phyloP scores from a whole-genome alignment of 2,888 invertebrate genomes.

The Drosophila meridionalis region DNA sequence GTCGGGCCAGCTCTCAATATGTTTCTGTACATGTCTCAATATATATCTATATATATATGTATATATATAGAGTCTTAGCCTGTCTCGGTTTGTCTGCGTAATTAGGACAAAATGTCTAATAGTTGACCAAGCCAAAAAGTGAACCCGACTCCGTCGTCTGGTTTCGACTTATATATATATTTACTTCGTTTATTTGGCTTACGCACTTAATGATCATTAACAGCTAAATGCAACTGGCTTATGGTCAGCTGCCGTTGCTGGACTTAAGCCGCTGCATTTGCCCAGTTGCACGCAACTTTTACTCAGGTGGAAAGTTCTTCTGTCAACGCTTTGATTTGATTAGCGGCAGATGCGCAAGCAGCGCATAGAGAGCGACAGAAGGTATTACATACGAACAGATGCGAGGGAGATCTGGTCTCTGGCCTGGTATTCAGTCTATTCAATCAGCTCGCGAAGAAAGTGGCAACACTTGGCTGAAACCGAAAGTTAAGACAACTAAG shows the following conservation, averaged over 20 bases:
- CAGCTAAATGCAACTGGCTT: slow-evolving; percentile 50
- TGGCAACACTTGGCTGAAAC: slow-evolving; percentile 51
- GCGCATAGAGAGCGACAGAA: neutral
- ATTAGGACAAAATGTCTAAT: slow-evolving; percentile 80
- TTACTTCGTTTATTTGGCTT: slow-evolving; percentile 36
- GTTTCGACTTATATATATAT: slow-evolving; percentile 47
- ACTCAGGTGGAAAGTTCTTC: slow-evolving; percentile 64
- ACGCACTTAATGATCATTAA: slow-evolving; percentile 58
- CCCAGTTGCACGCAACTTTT: slow-evolving; percentile 49
- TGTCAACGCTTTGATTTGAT: slow-evolving; percentile 65
- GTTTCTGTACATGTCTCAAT: no score
- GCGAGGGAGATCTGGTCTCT: slow-evolving; percentile 13
- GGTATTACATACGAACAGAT: neutral
- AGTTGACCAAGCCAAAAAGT: slow-evolving; percentile 75
- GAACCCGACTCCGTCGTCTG: slow-evolving; percentile 59
- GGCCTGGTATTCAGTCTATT: slow-evolving; percentile 19
- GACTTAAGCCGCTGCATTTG: slow-evolving; percentile 45
- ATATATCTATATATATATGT: neutral
- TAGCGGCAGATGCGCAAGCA: slow-evolving; percentile 53
- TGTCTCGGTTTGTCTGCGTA: slow-evolving; percentile 70
- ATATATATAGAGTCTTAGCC: slow-evolving; percentile 12
- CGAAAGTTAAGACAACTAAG: slow-evolving; percentile 50
- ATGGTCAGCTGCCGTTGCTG: slow-evolving; percentile 22
- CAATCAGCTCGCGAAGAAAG: slow-evolving; percentile 53
- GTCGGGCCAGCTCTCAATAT: slow-evolving; percentile 9